Base-by-base conservation (phyloP, 2,797 vertebrate species). In the Buphagus erythrorhynchus region DNA sequence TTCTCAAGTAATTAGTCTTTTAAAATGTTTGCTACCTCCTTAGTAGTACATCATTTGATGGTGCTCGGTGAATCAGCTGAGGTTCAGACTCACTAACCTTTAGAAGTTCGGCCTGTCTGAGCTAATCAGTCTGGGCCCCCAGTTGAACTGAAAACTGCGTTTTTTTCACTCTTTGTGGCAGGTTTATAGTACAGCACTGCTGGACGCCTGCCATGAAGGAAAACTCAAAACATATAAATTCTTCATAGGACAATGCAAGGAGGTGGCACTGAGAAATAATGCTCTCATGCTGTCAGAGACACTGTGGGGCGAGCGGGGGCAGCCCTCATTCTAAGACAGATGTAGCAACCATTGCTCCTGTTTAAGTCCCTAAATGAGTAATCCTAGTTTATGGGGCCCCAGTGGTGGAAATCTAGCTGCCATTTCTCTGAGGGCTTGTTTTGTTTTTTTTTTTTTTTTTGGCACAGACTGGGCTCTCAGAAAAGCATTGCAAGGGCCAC, bases 171-270 rank as follows among this genome's bases (percentile, higher is more conserved):
- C 69, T 95, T 90, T 59, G 69, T 96, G 91, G 67, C 88, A 96
- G 79, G 86, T 94, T 95, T 95, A 93, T 93, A 89, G 87, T 51
- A 51, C 19, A 91, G 88, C 80, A 31, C 80, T 5, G 33, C 79
- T 95, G 92, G 95, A 94, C 0, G 26, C 51, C 79, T 95, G 92
- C 96, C 95, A 96, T 45, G 77, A 72, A 93, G 78, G 74, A 94
- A 96, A 95, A 88, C 76, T 85, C 91, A 90, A 96, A 96, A 91
- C 88, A 95, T 83, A 95, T 94, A 90, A 94, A 96, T 96, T 97
- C 95, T 97, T 97, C 96, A 91, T 96, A 93, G 95, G 79, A 90
- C 81, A 93, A 62, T 3, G 29, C 61, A 86, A 69, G 79, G 95
- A 94, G 79, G 86, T 96, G 93, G 84, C 68, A 40, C 63, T 65